These are phyloP conservation scores for Chloebia gouldiae DNA, from an alignment of 2,113 vertebrate species.

Conservation along the genomic window DNA sequence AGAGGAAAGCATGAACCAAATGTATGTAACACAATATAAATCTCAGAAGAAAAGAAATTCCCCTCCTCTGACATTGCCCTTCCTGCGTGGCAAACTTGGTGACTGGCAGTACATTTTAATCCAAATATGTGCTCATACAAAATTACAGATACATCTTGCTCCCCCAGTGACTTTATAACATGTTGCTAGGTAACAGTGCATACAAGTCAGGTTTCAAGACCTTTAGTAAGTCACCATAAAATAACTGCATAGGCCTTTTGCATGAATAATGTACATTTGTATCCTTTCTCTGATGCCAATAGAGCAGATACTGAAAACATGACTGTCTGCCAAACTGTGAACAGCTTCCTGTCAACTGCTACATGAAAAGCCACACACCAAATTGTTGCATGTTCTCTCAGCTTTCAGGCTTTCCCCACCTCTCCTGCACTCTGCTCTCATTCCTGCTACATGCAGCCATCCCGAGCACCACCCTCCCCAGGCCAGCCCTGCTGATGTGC, in stretches of 20 bases:
- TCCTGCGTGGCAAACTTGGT: conserved; percentile 45
- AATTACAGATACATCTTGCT: conserved; percentile 78
- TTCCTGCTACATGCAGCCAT: neutral
- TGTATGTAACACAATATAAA: conserved; percentile 17
- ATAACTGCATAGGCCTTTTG: conserved; percentile 76
- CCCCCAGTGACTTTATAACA: conserved; percentile 80
- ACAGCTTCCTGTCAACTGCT: conserved; percentile 50
- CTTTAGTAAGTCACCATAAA: conserved; percentile 81
- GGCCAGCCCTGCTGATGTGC: neutral
- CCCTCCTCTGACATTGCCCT: conserved; percentile 36
- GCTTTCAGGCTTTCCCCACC: neutral
- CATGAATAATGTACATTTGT: conserved; percentile 77
- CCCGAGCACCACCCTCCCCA: neutral
- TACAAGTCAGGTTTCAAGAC: conserved; percentile 84
- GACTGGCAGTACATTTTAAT: conserved; percentile 76
- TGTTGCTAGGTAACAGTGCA: conserved; percentile 87
- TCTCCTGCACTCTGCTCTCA: neutral
- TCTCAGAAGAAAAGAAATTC: conserved; percentile 31
- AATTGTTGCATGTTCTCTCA: neutral
- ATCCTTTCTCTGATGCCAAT: conserved; percentile 69
- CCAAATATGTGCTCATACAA: conserved; percentile 73
- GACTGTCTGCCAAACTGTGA: conserved; percentile 57
- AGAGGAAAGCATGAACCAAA: neutral
- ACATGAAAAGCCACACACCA: conserved; percentile 13
- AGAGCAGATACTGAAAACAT: conserved; percentile 69